Evolutionary conservation across 1,140 invertebrate genomes (phyloP), one percentile per base, ranked within the genome.

Genomic region (Scylla paramamosain): DNA sequence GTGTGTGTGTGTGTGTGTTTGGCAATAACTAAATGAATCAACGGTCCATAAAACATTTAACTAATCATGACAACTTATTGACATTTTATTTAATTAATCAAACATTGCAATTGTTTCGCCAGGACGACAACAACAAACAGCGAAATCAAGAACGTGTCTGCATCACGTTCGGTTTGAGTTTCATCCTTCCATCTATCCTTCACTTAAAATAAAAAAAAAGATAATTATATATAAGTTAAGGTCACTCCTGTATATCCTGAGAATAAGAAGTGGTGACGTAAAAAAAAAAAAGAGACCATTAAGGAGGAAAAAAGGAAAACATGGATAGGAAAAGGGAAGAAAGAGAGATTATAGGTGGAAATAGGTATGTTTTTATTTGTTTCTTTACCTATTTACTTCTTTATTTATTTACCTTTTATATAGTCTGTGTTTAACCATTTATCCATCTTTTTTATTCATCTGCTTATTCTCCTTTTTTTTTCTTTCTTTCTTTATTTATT

Each of bases 31-130:
- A n/a, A 77, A n/a, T 7, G 25, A n/a, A n/a, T n/a, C 6, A 77
- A n/a, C 67, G 0, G 20, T 77, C 20, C 25, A n/a, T 77, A 77
- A 77, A 77, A 77, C 25, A 77, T 77, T 77, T 77, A 7, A 20
- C 20, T 20, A 77, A 77, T n/a, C 67, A 77, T 77, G 67, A 77
- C 20, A 77, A n/a, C 67, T 77, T 77, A 77, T 77, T 77, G 25
- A 77, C 67, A 59, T 77, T n/a, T n/a, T 77, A 77, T 77, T 20
- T 77, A 77, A 77, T 77, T n/a, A 77, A 77, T 77, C 20, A n/a
- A 25, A n/a, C 67, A 77, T 77, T 20, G n/a, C 25, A n/a, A 77
- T n/a, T 77, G 20, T 77, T 77, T 77, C 20, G 20, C 20, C 52
- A 59, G 52, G 52, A 59, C 52, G 16, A 20, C 16, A 59, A 20